Percentiles rank a stretch among this genome's conserved stretches.
Evolutionary conservation across 2,797 vertebrate species (phyloP).

Genomic region (Scarus forsteni): DNA sequence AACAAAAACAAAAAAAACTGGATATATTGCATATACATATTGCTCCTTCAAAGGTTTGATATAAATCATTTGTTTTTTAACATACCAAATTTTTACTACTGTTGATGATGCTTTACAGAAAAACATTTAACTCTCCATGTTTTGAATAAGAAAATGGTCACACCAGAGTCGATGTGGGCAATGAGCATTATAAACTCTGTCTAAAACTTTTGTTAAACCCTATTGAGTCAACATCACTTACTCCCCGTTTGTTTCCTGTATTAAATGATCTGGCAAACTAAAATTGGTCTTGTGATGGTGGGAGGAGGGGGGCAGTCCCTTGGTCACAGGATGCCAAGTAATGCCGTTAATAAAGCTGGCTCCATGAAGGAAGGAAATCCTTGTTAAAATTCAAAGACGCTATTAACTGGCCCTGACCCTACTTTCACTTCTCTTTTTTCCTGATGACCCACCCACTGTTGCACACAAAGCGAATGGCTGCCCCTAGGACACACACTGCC

Average conservation of each 20-base stretch:
- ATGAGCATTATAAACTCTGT: no score
- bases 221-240: neutral
- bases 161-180: neutral
- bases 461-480: conserved; percentile 11
- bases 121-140: neutral
- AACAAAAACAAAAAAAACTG: no score
- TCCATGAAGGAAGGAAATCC: conserved; percentile 63
- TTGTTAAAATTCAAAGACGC: conserved; percentile 69
- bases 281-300: conserved; percentile 47
- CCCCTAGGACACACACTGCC: neutral
- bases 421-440: conserved; percentile 36
- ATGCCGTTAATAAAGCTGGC: conserved; percentile 65
- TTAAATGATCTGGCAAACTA: conserved; percentile 6
- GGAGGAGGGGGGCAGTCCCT: conserved; percentile 40
- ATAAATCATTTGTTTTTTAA: no score
- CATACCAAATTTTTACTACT: no score
- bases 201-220: neutral
- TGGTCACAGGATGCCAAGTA: conserved; percentile 70
- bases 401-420: conserved; percentile 53
- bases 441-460: conserved; percentile 22
- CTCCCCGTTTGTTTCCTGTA: conserved; percentile 9
- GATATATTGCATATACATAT: no score
- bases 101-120: no score
- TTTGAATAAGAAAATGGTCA: neutral
- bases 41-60: no score